A percentile compares a stretch with the other conserved stretches of the same genome.
phyloP scores from a whole-genome alignment of 2,888 invertebrate species.

The Coelogynopora nodosa region DNA sequence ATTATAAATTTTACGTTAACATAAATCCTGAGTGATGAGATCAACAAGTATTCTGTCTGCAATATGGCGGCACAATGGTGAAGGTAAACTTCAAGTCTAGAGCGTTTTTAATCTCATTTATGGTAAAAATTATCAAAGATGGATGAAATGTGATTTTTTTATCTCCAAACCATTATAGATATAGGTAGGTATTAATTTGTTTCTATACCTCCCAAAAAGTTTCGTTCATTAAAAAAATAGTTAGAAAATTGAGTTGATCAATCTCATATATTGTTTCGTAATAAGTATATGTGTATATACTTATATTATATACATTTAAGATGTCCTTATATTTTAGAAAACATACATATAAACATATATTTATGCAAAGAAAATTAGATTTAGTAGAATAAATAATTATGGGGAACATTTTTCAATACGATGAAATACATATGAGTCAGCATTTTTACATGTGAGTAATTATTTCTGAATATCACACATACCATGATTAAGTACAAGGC shows the following conservation, averaged over 20 bases:
- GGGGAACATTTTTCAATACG: neutral
- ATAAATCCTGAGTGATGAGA: neutral
- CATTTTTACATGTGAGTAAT: conserved; percentile 11
- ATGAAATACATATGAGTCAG: neutral
- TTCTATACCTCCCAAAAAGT: neutral
- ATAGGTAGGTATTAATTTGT: neutral
- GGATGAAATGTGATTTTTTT: too few species aligned
- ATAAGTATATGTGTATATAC: too few species aligned
- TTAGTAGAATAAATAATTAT: neutral
- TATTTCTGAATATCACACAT: neutral
- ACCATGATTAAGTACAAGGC: neutral
- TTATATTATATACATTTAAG: too few species aligned
- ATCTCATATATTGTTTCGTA: neutral
- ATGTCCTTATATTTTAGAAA: too few species aligned
- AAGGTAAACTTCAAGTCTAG: neutral
- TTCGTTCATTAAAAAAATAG: neutral
- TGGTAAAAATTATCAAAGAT: neutral
- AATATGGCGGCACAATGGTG: neutral
- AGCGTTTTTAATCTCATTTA: neutral
- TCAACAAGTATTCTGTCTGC: neutral
- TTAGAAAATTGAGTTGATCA: neutral
- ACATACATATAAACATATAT: too few species aligned
- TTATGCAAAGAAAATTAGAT: neutral
- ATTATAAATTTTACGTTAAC: neutral
- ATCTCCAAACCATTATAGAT: too few species aligned